Evolutionary conservation across 2,888 invertebrate species (phyloP).

Genomic region (Drosophila dives): DNA sequence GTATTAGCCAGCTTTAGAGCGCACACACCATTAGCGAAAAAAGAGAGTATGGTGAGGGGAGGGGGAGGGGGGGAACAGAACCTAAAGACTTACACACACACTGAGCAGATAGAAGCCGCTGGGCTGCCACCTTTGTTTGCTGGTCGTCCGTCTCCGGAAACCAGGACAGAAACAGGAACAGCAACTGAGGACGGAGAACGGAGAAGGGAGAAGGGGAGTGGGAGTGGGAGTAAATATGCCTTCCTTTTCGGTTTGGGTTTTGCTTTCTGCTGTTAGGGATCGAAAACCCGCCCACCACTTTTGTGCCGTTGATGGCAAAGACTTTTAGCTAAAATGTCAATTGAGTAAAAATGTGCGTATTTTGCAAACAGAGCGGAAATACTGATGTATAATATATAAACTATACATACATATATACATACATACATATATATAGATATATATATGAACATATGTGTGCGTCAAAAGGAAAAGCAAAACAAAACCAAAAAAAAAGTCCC

Average conservation of each 20-base stretch:
- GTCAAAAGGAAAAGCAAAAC: constrained; percentile 15
- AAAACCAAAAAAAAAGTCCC: neutral
- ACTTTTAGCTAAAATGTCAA: constrained; percentile 65
- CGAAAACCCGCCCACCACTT: constrained; percentile 47
- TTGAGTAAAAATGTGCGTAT: constrained; percentile 67
- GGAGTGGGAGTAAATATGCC: neutral
- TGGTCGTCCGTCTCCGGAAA: constrained; percentile 43
- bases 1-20: constrained; percentile 66
- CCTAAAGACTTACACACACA: constrained; percentile 21
- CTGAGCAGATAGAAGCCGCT: constrained; percentile 29
- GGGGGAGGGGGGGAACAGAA: neutral
- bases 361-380: constrained; percentile 62
- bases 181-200: neutral
- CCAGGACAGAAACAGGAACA: constrained; percentile 17
- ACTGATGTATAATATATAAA: constrained; percentile 37
- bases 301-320: constrained; percentile 41
- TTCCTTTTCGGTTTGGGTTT: neutral
- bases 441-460: constrained; percentile 21
- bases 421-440: constrained; percentile 12
- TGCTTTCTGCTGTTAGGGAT: constrained; percentile 13
- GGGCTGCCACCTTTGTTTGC: constrained; percentile 50
- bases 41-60: too few relatives aligned
- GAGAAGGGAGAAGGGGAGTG: neutral
- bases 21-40: constrained; percentile 63
- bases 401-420: constrained; percentile 7